Evolutionary conservation across 2,113 vertebrate species (phyloP).

Genomic region (Aptenodytes patagonicus): DNA sequence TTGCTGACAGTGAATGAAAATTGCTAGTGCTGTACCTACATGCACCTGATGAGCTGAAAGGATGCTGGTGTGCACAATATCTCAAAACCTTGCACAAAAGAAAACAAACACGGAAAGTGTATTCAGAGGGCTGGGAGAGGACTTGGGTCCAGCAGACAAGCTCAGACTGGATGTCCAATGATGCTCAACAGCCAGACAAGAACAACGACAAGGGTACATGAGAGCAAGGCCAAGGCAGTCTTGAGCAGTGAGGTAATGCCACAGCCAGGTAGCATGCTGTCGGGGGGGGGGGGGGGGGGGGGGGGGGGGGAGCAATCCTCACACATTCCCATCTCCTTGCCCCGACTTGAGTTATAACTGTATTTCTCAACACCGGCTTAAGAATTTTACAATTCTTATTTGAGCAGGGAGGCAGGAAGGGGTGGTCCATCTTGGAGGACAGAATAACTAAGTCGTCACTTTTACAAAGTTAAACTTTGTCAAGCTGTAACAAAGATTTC

Average conservation of each 20-base stretch:
- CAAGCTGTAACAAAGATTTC: not conserved
- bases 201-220: not conserved
- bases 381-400: not conserved
- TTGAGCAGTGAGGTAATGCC: not conserved
- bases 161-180: not conserved
- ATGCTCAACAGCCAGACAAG: not conserved
- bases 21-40: not conserved
- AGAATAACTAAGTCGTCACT: not conserved
- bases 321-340: not conserved
- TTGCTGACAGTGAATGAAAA: not conserved
- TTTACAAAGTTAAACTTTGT: not conserved
- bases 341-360: not conserved
- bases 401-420: not conserved
- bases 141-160: not conserved
- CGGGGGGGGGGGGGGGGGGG: fast-evolving
- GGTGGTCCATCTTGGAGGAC: not conserved
- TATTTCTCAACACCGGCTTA: not conserved
- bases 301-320: no score
- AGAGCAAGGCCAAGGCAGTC: not conserved
- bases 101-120: not conserved
- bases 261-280: not conserved
- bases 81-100: not conserved
- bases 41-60: not conserved
- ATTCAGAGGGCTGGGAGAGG: not conserved
- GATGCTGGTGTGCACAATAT: not conserved